These are phyloP conservation scores for Sphyrna mokarran DNA, from an alignment of 2,113 vertebrate species.

Conservation along the genomic window DNA sequence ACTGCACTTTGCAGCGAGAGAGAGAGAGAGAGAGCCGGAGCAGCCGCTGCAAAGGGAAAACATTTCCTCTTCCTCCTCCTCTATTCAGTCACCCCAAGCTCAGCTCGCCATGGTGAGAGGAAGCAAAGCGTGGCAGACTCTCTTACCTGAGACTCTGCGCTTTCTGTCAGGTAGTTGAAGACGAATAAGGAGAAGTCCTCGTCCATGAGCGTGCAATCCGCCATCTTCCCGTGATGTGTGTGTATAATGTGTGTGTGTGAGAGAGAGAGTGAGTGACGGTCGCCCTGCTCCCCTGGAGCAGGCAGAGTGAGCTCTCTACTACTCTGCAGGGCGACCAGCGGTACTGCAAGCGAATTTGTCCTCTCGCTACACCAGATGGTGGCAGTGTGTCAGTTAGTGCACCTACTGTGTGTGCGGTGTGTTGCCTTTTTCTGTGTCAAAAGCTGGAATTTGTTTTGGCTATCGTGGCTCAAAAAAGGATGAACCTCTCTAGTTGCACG, in stretches of 20 bases:
- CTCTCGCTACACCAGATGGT: background rate
- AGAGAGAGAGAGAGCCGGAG: background rate
- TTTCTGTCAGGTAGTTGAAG: slow-evolving; percentile 90
- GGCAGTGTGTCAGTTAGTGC: background rate
- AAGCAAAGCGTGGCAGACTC: background rate
- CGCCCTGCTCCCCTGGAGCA: background rate
- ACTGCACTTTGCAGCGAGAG: background rate
- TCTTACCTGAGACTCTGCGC: slow-evolving; percentile 76
- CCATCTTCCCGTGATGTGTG: slow-evolving; percentile 78
- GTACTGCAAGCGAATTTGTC: background rate
- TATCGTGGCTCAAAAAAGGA: background rate
- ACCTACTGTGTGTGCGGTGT: background rate
- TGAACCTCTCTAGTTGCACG: background rate
- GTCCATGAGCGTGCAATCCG: slow-evolving; percentile 92
- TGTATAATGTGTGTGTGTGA: background rate
- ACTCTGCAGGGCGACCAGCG: background rate
- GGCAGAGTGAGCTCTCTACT: background rate
- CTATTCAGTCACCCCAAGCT: background rate
- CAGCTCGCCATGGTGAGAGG: background rate
- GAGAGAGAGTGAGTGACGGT: background rate
- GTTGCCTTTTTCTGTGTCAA: background rate
- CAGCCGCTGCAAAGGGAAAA: background rate
- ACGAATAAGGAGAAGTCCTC: slow-evolving; percentile 94
- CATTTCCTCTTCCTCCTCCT: background rate
- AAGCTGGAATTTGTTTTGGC: background rate